Conservation (phyloP, 2,888 invertebrate species). For the Blera fallax region DNA sequence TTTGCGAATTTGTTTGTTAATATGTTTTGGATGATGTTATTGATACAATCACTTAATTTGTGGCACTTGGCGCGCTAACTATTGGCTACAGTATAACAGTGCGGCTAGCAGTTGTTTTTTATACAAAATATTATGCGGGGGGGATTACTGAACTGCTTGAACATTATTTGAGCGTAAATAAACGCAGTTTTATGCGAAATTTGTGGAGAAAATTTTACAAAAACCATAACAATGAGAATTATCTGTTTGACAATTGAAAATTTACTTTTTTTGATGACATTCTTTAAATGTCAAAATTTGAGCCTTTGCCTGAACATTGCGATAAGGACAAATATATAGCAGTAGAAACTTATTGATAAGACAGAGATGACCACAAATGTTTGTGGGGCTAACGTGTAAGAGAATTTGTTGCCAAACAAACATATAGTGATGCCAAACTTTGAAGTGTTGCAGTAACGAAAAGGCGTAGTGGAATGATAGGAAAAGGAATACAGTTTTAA, state of each 20-base stretch:
- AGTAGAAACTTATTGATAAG: background rate
- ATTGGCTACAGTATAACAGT: background rate
- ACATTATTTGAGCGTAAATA: conserved; percentile 31
- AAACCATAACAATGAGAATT: conserved; percentile 52
- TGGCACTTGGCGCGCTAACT: conserved; percentile 45
- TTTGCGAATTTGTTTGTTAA: background rate
- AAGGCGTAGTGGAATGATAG: background rate
- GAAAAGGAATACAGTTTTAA: too few species aligned
- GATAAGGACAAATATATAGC: background rate
- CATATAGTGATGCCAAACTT: conserved; percentile 14
- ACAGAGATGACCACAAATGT: background rate
- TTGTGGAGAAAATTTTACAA: conserved; percentile 19
- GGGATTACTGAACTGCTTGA: background rate
- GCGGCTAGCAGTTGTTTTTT: background rate
- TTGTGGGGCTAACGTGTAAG: conserved; percentile 1
- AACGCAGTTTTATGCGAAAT: background rate
- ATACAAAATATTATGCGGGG: background rate
- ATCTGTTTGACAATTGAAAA: conserved; percentile 39
- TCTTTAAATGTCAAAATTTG: conserved; percentile 48
- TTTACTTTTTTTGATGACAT: conserved; percentile 63
- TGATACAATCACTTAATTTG: background rate
- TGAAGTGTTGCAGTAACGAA: background rate
- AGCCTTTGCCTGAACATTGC: background rate
- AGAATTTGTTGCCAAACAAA: conserved; percentile 57
- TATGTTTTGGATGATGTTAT: background rate